Base-by-base conservation (phyloP, 2,797 vertebrate species). In the Muscicapa striata region DNA sequence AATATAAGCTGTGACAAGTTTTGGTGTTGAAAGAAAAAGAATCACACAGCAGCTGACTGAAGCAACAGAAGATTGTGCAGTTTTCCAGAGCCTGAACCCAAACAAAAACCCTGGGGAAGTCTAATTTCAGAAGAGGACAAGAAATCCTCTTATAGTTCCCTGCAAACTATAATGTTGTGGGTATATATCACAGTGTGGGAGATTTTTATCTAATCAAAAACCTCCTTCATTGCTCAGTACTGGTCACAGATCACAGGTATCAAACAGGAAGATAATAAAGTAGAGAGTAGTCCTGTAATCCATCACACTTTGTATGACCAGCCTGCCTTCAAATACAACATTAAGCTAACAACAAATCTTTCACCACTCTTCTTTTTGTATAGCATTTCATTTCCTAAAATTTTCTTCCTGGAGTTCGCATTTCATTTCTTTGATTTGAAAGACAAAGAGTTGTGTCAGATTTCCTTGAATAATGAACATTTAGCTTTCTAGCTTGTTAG, bases 241-340 rank as follows among this genome's bases (percentile, higher is more conserved):
- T 4, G 7, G 59, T 91, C 87, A 95, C 84, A 91, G 89, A 95
- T 84, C 91, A 84, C 74, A 84, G 52, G 38, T 85, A 90, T 76
- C 90, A 86, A 91, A 88, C 36, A 96, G 45, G 27, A 93, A 74
- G 45, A 51, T 29, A 81, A 62, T 88, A 63, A 89, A 89, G 55
- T 29, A 61, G 63, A 75, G 58, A 36, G 52, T 16, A 81, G 58
- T 55, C 40, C 24, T 24, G 52, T 86, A 90, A 91, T 89, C 52
- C 66, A 63, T 93, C 94, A 84, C 36, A 67, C 52, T 92, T 87
- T 49, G 45, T 89, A 49, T 69, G 38, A 66, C 45, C 69, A 63
- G 36, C 6, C 23, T 93, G 62, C 55, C 91, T 94, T 81, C 59
- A 84, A 84, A 92, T 90, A 43, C 45, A 81, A 49, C 30, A 61